Base-by-base conservation (phyloP, 2,888 invertebrate species). In the Apodemia zela region DNA sequence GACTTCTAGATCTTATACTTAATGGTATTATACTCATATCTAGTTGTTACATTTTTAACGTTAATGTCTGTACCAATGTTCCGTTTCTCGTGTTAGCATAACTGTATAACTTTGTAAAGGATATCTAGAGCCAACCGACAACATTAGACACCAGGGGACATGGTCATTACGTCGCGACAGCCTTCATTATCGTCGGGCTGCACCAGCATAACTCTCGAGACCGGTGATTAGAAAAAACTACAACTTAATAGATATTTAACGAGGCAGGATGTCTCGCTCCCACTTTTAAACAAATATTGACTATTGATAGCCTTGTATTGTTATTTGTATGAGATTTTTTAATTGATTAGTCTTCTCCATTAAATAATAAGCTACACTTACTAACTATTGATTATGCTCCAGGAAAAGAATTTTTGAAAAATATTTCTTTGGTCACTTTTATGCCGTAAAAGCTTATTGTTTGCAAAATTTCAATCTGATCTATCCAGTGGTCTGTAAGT, bases 101-200 rank as follows among this genome's bases (percentile, higher is more conserved):
- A 45, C 45, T 45, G 45, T 45, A 63, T 71, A 38, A 38, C 70
- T 73, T 66, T 71, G 72, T 15, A 58, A 47, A 63, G 33, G 64
- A 61, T 68, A 69, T 70, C 66, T 61, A 64, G 62, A 63, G 64
- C 69, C 69, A 70, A 68, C 69, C 64, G 69, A 68, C 25, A 45
- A 45, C 60, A 25, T 38, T 60, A 75, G 75, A 75, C 74, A 66
- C 21, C 69, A 67, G 74, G 15, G 7, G 73, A 71, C 72, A 73
- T 64, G 71, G 73, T 69, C 75, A 81, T 84, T 82, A 81, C 70
- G 72, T 79, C 82, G 82, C 83, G 84, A 84, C 84, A 81, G 77
- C 64, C 68, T 72, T 74, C 75, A 79, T 80, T 77, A 75, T 69
- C 66, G 68, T 67, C 63, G 35, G 60, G 18, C 10, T 17, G 59